phyloP scores from a whole-genome alignment of 2,113 vertebrate species.

The Erythrocercus mccallii region DNA sequence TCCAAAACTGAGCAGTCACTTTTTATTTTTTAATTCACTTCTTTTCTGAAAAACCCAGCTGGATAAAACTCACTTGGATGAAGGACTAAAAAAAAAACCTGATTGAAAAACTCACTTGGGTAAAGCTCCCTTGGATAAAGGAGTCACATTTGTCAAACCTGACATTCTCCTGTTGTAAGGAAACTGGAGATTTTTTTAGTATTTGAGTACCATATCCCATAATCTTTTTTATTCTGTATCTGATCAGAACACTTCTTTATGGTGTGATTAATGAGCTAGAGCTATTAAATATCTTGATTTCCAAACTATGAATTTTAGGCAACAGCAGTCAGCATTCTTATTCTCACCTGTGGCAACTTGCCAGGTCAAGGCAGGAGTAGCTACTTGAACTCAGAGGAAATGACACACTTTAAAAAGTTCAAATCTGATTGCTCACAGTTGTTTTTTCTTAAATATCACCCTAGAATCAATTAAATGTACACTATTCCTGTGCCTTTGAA shows the following conservation, averaged over 20 bases:
- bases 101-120: background rate
- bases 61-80: background rate
- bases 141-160: background rate
- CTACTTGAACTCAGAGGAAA: background rate
- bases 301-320: background rate
- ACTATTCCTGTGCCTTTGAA: background rate
- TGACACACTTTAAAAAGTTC: background rate
- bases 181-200: background rate
- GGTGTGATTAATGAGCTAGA: background rate
- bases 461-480: background rate
- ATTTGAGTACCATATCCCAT: background rate
- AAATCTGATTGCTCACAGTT: background rate
- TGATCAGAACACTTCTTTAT: background rate
- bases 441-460: background rate
- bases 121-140: background rate
- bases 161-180: background rate
- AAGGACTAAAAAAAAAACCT: background rate
- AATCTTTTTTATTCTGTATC: too few species aligned
- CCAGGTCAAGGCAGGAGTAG: background rate
- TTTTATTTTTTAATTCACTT: background rate
- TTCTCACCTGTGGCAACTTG: background rate
- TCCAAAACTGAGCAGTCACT: background rate
- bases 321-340: background rate
- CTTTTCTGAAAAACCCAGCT: background rate
- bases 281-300: background rate